Conservation (phyloP, 2,113 vertebrate genomes). For the Sinocyclocheilus anshuiensis region DNA sequence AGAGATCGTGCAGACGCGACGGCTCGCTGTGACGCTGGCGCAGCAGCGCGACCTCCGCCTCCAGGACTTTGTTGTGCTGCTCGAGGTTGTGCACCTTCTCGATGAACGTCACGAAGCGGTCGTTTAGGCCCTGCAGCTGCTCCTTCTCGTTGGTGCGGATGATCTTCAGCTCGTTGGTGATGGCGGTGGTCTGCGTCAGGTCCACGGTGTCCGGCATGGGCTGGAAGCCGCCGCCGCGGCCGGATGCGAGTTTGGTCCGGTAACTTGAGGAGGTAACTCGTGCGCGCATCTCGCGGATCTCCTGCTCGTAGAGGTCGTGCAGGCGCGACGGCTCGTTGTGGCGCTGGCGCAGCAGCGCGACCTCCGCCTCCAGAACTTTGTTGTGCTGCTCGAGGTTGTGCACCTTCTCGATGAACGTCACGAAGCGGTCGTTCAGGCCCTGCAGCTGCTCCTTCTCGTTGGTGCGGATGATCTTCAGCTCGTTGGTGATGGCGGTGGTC, state of each 20-base stretch:
- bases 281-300: constrained; percentile 79
- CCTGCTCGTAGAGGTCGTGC: constrained; percentile 81
- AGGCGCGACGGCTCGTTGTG: constrained; percentile 79
- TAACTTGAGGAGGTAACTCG: constrained; percentile 62
- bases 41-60: constrained; percentile 77
- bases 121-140: constrained; percentile 82
- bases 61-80: constrained; percentile 81
- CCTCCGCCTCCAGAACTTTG: constrained; percentile 80
- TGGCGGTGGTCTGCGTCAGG: constrained; percentile 77
- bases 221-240: constrained; percentile 55
- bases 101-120: constrained; percentile 83
- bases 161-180: constrained; percentile 83
- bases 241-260: constrained; percentile 62
- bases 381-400: constrained; percentile 82
- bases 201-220: constrained; percentile 71
- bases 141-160: constrained; percentile 84
- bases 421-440: constrained; percentile 84
- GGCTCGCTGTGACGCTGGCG: constrained; percentile 79
- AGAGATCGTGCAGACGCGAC: constrained; percentile 79
- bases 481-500: constrained; percentile 81
- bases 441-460: constrained; percentile 84
- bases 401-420: constrained; percentile 82
- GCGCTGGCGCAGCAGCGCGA: constrained; percentile 75
- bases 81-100: constrained; percentile 82
- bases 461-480: constrained; percentile 82